phyloP scores from a whole-genome alignment of 2,888 invertebrate species.

The Nomada ruficornis region DNA sequence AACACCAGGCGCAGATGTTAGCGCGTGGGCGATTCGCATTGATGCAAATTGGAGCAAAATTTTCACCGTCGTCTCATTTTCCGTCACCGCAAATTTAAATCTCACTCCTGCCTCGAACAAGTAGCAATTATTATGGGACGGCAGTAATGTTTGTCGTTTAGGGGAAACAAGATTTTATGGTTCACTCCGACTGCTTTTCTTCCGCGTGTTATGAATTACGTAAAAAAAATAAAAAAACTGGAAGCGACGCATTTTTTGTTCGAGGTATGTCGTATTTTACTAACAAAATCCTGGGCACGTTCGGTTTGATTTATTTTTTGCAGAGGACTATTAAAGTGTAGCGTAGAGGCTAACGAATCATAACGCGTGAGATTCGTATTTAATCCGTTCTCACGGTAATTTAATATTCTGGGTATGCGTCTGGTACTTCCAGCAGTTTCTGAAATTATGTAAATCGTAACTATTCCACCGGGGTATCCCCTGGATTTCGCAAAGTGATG shows the following conservation, averaged over 20 bases:
- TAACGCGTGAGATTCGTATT: conserved; percentile 13
- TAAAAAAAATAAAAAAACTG: neutral
- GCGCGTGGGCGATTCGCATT: neutral
- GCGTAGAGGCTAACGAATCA: conserved; percentile 3
- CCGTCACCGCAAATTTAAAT: neutral
- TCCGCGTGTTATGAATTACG: neutral
- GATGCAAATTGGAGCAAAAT: neutral
- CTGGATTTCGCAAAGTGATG: neutral
- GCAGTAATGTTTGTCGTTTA: no score
- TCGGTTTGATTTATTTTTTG: conserved; percentile 18
- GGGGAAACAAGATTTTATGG: no score
- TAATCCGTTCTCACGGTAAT: conserved; percentile 44
- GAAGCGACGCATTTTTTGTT: neutral
- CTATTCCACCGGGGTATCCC: neutral
- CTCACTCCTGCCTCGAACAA: neutral
- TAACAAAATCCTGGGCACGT: neutral
- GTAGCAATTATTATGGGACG: neutral
- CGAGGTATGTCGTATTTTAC: conserved; percentile 5
- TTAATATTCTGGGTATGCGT: conserved; percentile 34
- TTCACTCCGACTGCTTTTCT: no score
- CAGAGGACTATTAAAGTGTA: conserved; percentile 1
- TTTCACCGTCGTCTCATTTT: neutral
- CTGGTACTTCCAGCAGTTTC: conserved; percentile 6
- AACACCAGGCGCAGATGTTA: conserved; percentile 3
- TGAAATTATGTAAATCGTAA: conserved; percentile 2